Conservation (phyloP, 2,113 vertebrate genomes). For the Poicephalus meyeri region DNA sequence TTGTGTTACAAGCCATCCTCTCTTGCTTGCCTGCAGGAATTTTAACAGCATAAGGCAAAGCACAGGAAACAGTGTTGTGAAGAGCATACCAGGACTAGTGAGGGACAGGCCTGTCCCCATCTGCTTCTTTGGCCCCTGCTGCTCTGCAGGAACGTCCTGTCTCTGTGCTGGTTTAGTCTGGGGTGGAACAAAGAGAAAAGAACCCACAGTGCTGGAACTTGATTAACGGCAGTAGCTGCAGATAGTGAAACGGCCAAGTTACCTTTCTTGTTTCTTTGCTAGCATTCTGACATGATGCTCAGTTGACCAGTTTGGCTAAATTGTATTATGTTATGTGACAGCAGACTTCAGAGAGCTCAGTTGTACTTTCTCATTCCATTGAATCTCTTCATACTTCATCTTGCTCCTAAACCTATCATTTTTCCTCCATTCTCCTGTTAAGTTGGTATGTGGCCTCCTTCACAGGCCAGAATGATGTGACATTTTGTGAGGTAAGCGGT, state of each 20-base stretch:
- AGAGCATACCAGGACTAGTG: not conserved
- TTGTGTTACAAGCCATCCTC: not conserved
- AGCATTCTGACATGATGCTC: not conserved
- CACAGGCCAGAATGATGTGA: not conserved
- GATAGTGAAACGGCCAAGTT: not conserved
- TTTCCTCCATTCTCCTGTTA: not conserved
- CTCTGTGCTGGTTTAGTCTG: not conserved
- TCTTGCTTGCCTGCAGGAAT: not conserved
- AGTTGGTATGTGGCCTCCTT: not conserved
- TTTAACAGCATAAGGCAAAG: not conserved
- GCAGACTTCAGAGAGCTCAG: not conserved
- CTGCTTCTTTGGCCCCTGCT: not conserved
- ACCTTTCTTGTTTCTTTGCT: not conserved
- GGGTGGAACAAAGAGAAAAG: not conserved
- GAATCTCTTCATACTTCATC: not conserved
- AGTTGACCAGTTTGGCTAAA: not conserved
- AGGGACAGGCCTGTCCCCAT: not conserved
- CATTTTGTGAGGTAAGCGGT: not conserved
- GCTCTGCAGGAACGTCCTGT: not conserved
- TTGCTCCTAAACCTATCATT: not conserved
- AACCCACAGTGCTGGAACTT: not conserved
- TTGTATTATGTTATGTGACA: not conserved
- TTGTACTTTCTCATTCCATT: not conserved
- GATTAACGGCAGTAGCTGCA: not conserved
- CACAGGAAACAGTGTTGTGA: not conserved